Evolutionary conservation across 2,797 vertebrate genomes (phyloP).

Genomic region (Thalassophryne amazonica): DNA sequence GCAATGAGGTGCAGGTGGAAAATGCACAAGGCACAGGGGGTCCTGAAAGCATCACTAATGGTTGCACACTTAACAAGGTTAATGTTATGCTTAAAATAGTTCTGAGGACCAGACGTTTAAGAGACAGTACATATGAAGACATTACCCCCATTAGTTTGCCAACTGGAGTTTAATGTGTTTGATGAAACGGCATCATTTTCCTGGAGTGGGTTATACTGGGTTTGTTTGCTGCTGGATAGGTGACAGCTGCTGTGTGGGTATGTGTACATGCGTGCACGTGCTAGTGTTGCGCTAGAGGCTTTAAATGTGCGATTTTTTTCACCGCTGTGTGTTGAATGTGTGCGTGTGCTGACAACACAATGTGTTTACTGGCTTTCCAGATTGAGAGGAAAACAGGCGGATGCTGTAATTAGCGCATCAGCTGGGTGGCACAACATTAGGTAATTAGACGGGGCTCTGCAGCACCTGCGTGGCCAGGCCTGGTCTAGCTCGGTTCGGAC

Average conservation of each 20-base stretch:
- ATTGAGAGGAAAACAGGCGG: slow-evolving; percentile 77
- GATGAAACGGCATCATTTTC: slow-evolving; percentile 59
- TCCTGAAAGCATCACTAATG: slow-evolving; percentile 4
- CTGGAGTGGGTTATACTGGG: slow-evolving; percentile 53
- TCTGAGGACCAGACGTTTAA: slow-evolving; percentile 32
- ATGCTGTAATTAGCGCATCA: slow-evolving; percentile 81
- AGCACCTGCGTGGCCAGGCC: slow-evolving; percentile 68
- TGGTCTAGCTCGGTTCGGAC: slow-evolving; percentile 26
- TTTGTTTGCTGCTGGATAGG: slow-evolving; percentile 59
- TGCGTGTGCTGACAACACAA: slow-evolving; percentile 60
- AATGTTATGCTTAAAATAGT: slow-evolving; percentile 39
- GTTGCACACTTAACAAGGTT: slow-evolving; percentile 40
- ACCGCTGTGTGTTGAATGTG: slow-evolving; percentile 27
- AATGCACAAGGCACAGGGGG: neutral
- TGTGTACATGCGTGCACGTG: slow-evolving; percentile 20
- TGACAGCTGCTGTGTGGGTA: slow-evolving; percentile 66
- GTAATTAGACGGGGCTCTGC: slow-evolving; percentile 76
- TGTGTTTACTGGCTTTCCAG: slow-evolving; percentile 75
- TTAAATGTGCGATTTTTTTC: slow-evolving; percentile 50
- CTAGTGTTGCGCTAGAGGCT: slow-evolving; percentile 41
- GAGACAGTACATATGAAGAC: slow-evolving; percentile 27
- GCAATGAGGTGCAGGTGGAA: neutral
- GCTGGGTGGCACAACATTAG: slow-evolving; percentile 79
- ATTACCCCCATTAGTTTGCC: slow-evolving; percentile 43
- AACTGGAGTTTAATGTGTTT: slow-evolving; percentile 64